Base-by-base conservation (phyloP, 2,888 invertebrate species). In the Apodemia duryi region DNA sequence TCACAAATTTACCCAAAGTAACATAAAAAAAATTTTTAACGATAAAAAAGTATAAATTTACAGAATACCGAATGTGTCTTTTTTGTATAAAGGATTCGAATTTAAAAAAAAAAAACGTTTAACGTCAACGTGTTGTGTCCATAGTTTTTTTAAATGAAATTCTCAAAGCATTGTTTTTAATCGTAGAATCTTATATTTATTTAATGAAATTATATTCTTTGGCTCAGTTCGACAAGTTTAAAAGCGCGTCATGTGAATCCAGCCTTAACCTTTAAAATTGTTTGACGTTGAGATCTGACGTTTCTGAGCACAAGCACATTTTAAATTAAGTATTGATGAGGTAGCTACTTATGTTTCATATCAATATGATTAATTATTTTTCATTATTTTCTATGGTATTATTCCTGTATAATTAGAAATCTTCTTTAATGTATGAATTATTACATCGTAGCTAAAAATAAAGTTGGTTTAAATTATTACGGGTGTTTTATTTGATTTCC, bases 371-470 rank as follows among this genome's bases (percentile, higher is more conserved):
- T 66, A 71, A 68, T 67, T 73, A 75, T 71, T 69, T 74, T 73
- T 77, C 69, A 70, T 70, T 84, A 84, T 79, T 73, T 83, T 78
- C 81, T 76, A 79, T 80, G 83, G 86, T 90, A 88, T 86, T 85
- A 85, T 83, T 83, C 87, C 80, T 81, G 80, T 88, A 85, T 84
- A 84, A 80, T 85, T 90, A 88, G 84, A 83, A 73, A 84, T 83
- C 90, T 90, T 88, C 89, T 88, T 91, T 89, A 88, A 91, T 91
- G 91, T 91, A 91, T 91, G 90, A 83, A 91, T 91, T 89, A 91
- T 90, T 91, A 91, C 91, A 91, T 91, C 91, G 91, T 91, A 91
- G 91, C 91, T 91, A 91, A 90, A 90, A 91, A 91, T 91, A 91
- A 91, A 91, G 91, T 91, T 91, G 91, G 89, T 91, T 91, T 91